These are phyloP conservation scores for Cetonia aurata DNA, from an alignment of 2,888 invertebrate species.

Conservation along the genomic window DNA sequence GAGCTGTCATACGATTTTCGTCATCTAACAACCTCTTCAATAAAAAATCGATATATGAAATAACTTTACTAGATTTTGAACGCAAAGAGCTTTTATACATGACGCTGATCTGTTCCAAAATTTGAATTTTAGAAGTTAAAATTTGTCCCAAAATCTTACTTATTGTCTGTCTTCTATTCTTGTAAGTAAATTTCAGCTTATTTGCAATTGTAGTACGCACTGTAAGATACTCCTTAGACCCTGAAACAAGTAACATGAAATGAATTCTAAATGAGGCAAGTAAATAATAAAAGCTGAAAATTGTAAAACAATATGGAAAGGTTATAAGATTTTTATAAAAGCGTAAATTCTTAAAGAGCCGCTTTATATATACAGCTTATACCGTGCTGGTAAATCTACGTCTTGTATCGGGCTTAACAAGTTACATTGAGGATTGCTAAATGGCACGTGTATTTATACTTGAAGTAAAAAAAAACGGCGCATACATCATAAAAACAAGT, in stretches of 20 bases:
- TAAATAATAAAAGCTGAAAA: no score
- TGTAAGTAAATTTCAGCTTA: conserved; percentile 39
- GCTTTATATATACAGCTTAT: no score
- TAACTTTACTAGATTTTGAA: conserved; percentile 12
- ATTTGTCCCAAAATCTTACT: conserved; percentile 48
- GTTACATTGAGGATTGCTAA: no score
- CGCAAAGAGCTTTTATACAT: conserved; percentile 39
- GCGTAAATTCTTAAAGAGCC: no score
- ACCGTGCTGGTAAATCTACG: no score
- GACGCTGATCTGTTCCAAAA: conserved; percentile 51
- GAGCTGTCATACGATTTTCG: conserved; percentile 55
- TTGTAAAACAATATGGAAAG: no score
- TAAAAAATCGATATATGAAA: conserved; percentile 52
- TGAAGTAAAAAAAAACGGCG: no score
- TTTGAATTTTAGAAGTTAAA: conserved; percentile 52
- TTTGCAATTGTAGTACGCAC: conserved; percentile 10
- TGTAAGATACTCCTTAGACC: background rate
- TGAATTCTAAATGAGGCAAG: no score
- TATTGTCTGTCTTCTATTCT: conserved; percentile 48
- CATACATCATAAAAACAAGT: no score
- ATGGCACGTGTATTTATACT: no score
- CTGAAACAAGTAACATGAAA: conserved; percentile 16
- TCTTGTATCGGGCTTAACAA: no score
- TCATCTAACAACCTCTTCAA: conserved; percentile 48
- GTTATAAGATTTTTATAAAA: no score